phyloP scores from a whole-genome alignment of 2,888 invertebrate genomes.

The Scaptomyza flava region DNA sequence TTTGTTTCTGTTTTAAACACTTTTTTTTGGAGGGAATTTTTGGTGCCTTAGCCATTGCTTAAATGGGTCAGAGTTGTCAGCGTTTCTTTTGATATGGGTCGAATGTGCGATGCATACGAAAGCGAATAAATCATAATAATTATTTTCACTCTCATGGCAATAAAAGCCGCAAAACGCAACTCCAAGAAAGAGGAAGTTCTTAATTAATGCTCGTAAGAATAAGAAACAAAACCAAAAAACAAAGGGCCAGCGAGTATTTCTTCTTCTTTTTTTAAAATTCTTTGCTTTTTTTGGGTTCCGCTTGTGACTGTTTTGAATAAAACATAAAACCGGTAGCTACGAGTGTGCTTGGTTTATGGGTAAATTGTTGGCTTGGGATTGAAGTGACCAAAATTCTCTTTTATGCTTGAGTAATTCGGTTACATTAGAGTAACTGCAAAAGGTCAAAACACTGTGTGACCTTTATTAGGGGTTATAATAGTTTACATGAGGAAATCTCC shows the following conservation, averaged over 20 bases:
- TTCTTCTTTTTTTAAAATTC: constrained; percentile 9
- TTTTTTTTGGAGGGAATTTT: constrained; percentile 3
- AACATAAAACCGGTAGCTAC: constrained; percentile 33
- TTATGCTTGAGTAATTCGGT: constrained; percentile 64
- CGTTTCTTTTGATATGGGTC: constrained; percentile 64
- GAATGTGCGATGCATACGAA: constrained; percentile 64
- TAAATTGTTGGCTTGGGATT: constrained; percentile 9
- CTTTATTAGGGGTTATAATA: constrained; percentile 11
- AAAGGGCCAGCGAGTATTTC: constrained; percentile 4
- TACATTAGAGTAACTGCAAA: constrained; percentile 48
- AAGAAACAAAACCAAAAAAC: constrained; percentile 29
- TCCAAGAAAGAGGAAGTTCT: constrained; percentile 61
- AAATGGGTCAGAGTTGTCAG: constrained; percentile 72
- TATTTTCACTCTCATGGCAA: constrained; percentile 55
- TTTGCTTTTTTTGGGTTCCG: constrained; percentile 22
- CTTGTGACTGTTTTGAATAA: constrained; percentile 44
- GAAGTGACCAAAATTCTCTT: constrained; percentile 37
- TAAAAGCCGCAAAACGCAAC: constrained; percentile 44
- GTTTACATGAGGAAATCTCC: too few relatives aligned
- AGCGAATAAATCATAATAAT: constrained; percentile 53
- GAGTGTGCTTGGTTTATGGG: constrained; percentile 20
- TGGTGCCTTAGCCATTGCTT: neutral
- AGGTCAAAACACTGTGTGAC: constrained; percentile 49
- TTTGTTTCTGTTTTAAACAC: constrained; percentile 31
- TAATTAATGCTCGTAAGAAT: constrained; percentile 66